Base-by-base conservation (phyloP, 2,797 vertebrate genomes). In the Paramormyrops hopkinsi region DNA sequence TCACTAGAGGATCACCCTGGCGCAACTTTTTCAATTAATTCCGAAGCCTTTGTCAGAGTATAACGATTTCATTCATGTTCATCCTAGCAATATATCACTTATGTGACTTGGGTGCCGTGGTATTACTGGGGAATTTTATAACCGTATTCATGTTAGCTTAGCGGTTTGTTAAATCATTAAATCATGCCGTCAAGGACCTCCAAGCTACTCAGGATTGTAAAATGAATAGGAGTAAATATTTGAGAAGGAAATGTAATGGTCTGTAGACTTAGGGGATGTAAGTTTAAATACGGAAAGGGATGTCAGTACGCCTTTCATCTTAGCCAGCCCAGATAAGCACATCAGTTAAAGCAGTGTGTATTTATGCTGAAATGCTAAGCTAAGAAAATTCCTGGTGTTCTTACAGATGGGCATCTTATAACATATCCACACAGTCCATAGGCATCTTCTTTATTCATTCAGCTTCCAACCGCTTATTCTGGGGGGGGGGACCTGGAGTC, bases 91-190 rank as follows among this genome's bases (percentile, higher is more conserved):
- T 79, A 41, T 76, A 79, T 79, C 37, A n/a, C 73, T 79, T 79
- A 44, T 29, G 25, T 41, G 11, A 44, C 65, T 69, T 33, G 17
- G 37, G 17, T 44, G 73, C 17, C 5, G 2, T 79, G 37, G 73
- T 79, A 79, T 44, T 79, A 44, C 73, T 79, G 73, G 73, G 73
- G 37, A 79, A 79, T 79, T 79, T 79, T 44, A 17, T 44, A 79
- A 41, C 73, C 73, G 44, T 79, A 79, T 79, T 44, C 73, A 44
- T 79, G 33, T 79, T 79, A 44, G 73, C 73, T 44, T 44, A 79
- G 73, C 73, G 25, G 73, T 79, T 79, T 19, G 73, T 79, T 79
- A 79, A 69, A 69, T 79, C 14, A 79, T 79, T 79, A 79, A 79
- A 79, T 79, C 73, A 79, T 41, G 14, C 73, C 37, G 33, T 79